Conservation (phyloP, 2,888 invertebrate species). For the Taphrorychus bicolor region DNA sequence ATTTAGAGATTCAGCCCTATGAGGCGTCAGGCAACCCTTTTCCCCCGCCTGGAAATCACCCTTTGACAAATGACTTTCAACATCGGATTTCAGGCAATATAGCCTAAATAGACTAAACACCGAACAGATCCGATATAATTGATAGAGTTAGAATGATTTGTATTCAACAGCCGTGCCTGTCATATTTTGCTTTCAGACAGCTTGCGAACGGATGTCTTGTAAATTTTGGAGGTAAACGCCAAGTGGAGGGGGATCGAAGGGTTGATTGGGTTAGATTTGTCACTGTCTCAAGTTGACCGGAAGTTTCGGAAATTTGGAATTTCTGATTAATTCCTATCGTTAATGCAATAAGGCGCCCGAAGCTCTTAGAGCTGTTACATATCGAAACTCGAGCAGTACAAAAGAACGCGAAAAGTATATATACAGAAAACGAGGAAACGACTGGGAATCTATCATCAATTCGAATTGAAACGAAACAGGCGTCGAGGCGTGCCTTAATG, state of each 20-base stretch:
- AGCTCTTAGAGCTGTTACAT: neutral
- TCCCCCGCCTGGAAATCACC: constrained; percentile 13
- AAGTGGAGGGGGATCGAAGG: constrained; percentile 31
- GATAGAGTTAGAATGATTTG: constrained; percentile 39
- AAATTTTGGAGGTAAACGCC: constrained; percentile 28
- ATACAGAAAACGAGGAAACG: constrained; percentile 24
- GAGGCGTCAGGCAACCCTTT: neutral
- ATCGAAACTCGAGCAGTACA: neutral
- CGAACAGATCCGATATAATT: constrained; percentile 41
- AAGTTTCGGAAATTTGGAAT: constrained; percentile 35
- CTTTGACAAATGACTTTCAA: constrained; percentile 34
- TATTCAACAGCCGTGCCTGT: constrained; percentile 41
- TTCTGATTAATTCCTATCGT: constrained; percentile 17
- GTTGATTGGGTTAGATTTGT: constrained; percentile 38
- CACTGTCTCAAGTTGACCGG: constrained; percentile 39
- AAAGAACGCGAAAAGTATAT: neutral
- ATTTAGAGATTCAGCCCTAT: neutral
- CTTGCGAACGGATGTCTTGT: constrained; percentile 38
- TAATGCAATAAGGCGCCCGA: neutral
- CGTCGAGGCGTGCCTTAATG: constrained; percentile 43
- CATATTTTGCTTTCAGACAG: constrained; percentile 41
- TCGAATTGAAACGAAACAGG: constrained; percentile 37
- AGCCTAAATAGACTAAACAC: constrained; percentile 38
- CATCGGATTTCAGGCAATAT: constrained; percentile 31
- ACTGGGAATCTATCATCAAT: constrained; percentile 40